Base-by-base conservation (phyloP, 1,140 invertebrate species). In the Megalopta genalis region DNA sequence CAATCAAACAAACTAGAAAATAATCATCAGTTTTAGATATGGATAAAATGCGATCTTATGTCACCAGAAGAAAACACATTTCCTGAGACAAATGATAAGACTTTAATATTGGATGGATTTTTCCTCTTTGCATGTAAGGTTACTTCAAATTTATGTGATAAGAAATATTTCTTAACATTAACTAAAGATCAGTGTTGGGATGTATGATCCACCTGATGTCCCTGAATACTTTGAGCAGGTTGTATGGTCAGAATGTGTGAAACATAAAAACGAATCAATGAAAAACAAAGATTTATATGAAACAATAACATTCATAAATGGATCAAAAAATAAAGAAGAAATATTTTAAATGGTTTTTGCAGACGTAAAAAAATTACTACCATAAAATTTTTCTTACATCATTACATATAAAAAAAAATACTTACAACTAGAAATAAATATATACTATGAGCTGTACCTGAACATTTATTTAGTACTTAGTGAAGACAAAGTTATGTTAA, bases 1-100 rank as follows among this genome's bases (percentile, higher is more conserved):
- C 14, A 95, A 95, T 83, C 96, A 96, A 80, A 94, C 95, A 18
- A 97, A 98, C 90, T 97, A 96, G 93, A 97, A 98, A 83, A 90
- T 96, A 4, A 83, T 97, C 25, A 94, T 94, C 0, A 94, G 96
- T 37, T 81, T 98, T n/a, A 59, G 95, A 98, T 90, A 97, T 97
- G 95, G 92, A 95, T 1, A 93, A 92, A 83, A 96, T 98, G 96
- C 89, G 93, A 71, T 78, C 86, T 73, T 21, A 32, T 68, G 12
- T 23, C 25, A 7, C 16, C 62, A 18, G 66, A 39, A 16, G 27
- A 49, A 32, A 32, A 27, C 18, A 72, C 39, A 14, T 66, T 25
- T 62, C 37, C 46, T 0, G 27, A 42, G 32, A 46, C 64, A 9
- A 70, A 70, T 27, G 64, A 64, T 49, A 93, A 93, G 52, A 94